A percentile compares a stretch with the other conserved stretches of the same genome.
Conservation (phyloP, 2,113 vertebrate species). For the Lasiurus borealis region DNA sequence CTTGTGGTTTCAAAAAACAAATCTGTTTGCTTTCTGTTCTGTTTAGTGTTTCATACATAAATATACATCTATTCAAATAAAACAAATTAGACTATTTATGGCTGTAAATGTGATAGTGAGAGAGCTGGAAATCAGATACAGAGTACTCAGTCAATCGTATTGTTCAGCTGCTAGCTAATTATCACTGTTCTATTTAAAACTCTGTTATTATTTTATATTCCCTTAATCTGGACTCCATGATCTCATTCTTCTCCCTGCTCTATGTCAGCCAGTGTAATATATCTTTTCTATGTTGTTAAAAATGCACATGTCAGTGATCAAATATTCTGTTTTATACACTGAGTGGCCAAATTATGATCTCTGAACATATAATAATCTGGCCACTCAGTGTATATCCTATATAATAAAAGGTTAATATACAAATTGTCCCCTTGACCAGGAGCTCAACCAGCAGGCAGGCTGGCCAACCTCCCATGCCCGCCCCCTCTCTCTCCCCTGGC, state of each 20-base stretch:
- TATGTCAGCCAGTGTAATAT: not conserved
- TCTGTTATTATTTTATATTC: not conserved
- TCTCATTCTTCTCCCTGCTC: not conserved
- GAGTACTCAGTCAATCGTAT: too few relatives aligned
- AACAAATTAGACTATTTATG: too few relatives aligned
- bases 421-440: too few relatives aligned
- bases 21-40: not conserved
- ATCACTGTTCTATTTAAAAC: not conserved
- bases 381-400: too few relatives aligned
- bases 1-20: not conserved
- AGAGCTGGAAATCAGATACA: not conserved
- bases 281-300: not conserved
- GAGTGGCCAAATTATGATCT: too few relatives aligned
- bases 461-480: too few relatives aligned
- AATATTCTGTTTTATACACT: not conserved
- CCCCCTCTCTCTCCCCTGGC: too few relatives aligned
- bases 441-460: too few relatives aligned
- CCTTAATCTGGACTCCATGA: not conserved
- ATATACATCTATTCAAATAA: not conserved
- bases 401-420: too few relatives aligned
- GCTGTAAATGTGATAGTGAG: not conserved
- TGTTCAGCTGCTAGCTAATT: not conserved
- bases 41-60: not conserved
- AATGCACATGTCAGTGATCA: not conserved
- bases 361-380: too few relatives aligned